Conservation (phyloP, 1,140 invertebrate species). For the Mizuhopecten yessoensis region DNA sequence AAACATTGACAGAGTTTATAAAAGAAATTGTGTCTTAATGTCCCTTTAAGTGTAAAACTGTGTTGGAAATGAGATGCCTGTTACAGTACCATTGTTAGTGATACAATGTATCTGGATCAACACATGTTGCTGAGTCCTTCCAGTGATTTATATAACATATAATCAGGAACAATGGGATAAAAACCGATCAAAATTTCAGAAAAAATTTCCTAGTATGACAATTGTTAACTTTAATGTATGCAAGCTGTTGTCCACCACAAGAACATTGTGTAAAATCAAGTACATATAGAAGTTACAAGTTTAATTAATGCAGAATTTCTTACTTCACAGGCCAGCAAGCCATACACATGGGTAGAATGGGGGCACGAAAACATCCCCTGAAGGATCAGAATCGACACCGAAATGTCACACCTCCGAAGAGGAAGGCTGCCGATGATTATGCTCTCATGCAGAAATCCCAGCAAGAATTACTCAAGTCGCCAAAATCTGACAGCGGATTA, state of each 20-base stretch:
- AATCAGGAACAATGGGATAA: not conserved
- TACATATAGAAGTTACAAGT: not conserved
- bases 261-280: not conserved
- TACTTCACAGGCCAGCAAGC: not conserved
- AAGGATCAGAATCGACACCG: constrained; percentile 21
- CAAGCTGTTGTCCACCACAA: not conserved
- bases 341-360: not conserved
- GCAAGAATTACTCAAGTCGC: constrained; percentile 75
- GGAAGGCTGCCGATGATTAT: constrained; percentile 48
- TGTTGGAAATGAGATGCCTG: too few species aligned
- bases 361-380: not conserved
- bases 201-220: not conserved
- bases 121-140: not conserved
- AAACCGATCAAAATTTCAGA: not conserved
- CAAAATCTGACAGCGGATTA: constrained; percentile 74
- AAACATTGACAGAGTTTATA: too few species aligned
- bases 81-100: too few species aligned
- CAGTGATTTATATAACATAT: not conserved
- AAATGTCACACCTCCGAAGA: constrained; percentile 1
- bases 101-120: too few species aligned
- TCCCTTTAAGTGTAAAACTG: too few species aligned
- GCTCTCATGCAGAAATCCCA: constrained; percentile 59
- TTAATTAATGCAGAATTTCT: not conserved
- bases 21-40: too few species aligned
- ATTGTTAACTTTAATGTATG: not conserved